Percentiles rank a stretch among this genome's conserved stretches.
Evolutionary conservation across 1,140 invertebrate genomes (phyloP).

Genomic region (Apolygus lucorum): DNA sequence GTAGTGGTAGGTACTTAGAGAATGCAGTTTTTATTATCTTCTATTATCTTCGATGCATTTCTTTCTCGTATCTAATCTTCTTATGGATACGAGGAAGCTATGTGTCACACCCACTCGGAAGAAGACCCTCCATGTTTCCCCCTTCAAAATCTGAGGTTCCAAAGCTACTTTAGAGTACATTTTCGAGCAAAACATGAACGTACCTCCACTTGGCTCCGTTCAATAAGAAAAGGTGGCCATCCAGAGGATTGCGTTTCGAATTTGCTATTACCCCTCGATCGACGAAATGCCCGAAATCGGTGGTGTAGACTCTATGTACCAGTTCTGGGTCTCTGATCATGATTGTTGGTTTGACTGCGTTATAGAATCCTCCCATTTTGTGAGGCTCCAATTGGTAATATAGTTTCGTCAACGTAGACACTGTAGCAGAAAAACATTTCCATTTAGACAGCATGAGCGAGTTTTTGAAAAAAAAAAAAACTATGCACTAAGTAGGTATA

Average conservation of each 20-base stretch:
- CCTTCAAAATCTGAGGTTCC: background rate
- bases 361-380: constrained; percentile 30
- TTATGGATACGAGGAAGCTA: too few species aligned
- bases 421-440: too few species aligned
- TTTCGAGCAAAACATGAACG: too few species aligned
- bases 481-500: too few species aligned
- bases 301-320: constrained; percentile 35
- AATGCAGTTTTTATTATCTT: too few species aligned
- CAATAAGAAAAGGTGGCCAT: constrained; percentile 32
- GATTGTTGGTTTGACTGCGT: constrained; percentile 27
- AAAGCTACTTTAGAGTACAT: too few species aligned
- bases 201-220: constrained; percentile 36
- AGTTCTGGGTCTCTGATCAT: constrained; percentile 39
- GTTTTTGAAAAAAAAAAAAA: too few species aligned
- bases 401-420: constrained; percentile 17
- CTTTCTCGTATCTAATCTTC: background rate
- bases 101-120: too few species aligned
- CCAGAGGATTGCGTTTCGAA: constrained; percentile 31
- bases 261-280: constrained; percentile 32
- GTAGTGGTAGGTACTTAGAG: background rate
- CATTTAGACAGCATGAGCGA: too few species aligned
- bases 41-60: background rate
- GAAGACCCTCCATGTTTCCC: background rate
- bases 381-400: constrained; percentile 32
- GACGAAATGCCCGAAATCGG: constrained; percentile 38